These are phyloP conservation scores for Bovichtus variegatus DNA, from an alignment of 2,797 vertebrate genomes.

Conservation along the genomic window DNA sequence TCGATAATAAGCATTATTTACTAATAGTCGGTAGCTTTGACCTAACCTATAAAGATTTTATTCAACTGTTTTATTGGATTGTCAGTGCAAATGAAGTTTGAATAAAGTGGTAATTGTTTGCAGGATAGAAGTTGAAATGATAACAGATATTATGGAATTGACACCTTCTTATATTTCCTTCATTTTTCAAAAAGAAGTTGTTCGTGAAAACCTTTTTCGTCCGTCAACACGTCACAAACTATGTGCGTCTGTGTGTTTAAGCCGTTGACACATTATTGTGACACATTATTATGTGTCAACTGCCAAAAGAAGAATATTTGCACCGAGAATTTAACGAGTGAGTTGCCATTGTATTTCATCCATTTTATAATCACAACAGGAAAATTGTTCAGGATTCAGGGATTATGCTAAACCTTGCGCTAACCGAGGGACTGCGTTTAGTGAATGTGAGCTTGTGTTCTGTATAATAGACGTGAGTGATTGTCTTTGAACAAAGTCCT, in stretches of 20 bases:
- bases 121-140: background rate
- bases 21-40: background rate
- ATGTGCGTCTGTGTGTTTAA: background rate
- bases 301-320: slow-evolving; percentile 18
- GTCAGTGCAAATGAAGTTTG: background rate
- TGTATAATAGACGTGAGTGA: slow-evolving; percentile 31
- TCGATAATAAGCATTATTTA: background rate
- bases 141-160: background rate
- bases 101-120: background rate
- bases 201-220: background rate
- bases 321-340: slow-evolving; percentile 8
- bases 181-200: background rate
- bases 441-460: slow-evolving; percentile 26
- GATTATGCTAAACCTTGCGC: slow-evolving; percentile 27
- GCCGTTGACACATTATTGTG: background rate
- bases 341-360: slow-evolving; percentile 5
- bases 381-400: slow-evolving; percentile 30
- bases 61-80: background rate
- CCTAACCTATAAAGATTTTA: background rate
- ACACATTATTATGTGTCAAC: slow-evolving; percentile 3
- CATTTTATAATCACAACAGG: slow-evolving; percentile 25
- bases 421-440: background rate
- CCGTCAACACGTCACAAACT: background rate
- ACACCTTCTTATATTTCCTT: background rate
- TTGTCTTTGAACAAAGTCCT: slow-evolving; percentile 48